Base-by-base conservation (phyloP, 2,888 invertebrate species). In the Eilema depressum region DNA sequence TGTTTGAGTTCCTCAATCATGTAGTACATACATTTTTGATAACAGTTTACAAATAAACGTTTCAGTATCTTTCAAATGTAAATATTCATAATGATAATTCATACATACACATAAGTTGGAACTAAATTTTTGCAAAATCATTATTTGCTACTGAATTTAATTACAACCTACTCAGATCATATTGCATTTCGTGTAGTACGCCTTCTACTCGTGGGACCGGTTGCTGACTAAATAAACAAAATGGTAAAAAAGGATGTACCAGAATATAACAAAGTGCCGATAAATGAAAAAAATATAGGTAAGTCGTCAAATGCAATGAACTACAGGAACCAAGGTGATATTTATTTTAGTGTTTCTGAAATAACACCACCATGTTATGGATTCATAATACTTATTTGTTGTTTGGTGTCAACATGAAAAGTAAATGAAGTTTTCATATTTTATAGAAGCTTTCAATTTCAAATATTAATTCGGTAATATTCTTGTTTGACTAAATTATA, bases 211-310 rank as follows among this genome's bases (percentile, higher is more conserved):
- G 57, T 25, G 25, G 57, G 1, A 14, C 3, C 11, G 25, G 14
- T 25, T 25, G 57, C 26, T 26, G 26, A 1, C 25, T 25, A 57
- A 26, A 23, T 14, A 26, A 26, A 59, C 3, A 66, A 63, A 57
- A 73, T 73, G 73, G 63, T 25, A 60, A 53, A 33, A 26, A 67
- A 60, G 2, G 61, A 61, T 25, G 26, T 14, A 56, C 28, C 12
- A n/a, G 67, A 74, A 47, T 69, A 53, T 60, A 37, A 63, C 3
- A 68, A 74, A 56, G 65, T 74, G 14, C 68, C 68, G 1, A 20
- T 37, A 20, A 71, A 63, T 41, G 68, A 68, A 60, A 37, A 28
- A 5, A 25, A 65, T 17, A n/a, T n/a, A 33, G 70, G 70, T 73
- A 41, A 66, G 69, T 47, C 17, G 23, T 23, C 33, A 23, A 37